phyloP scores from a whole-genome alignment of 92 coral and sea anemone species.

The Ricordea florida region DNA sequence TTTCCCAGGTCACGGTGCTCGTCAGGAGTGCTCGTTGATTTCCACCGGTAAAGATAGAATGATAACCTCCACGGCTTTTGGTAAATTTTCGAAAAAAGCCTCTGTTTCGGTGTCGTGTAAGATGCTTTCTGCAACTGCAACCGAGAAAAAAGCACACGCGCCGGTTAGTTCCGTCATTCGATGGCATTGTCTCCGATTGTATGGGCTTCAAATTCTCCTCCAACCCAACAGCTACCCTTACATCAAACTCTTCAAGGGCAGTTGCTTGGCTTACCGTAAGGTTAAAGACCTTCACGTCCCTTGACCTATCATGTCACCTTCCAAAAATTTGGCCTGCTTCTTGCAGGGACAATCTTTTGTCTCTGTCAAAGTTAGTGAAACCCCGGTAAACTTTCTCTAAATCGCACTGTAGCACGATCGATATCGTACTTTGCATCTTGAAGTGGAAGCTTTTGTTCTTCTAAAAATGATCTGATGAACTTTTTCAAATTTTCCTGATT shows the following conservation, averaged over 20 bases:
- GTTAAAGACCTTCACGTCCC: neutral
- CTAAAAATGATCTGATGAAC: too few species aligned
- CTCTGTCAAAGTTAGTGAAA: neutral
- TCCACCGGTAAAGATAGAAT: conserved; percentile 17
- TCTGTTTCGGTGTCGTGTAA: neutral
- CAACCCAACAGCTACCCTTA: too few species aligned
- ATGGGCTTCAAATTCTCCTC: too few species aligned
- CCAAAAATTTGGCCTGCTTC: neutral
- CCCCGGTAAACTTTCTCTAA: conserved; percentile 21
- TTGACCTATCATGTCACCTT: neutral
- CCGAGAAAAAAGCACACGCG: conserved; percentile 30
- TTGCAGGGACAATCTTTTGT: neutral
- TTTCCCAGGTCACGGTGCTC: neutral
- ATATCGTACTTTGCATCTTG: conserved; percentile 10
- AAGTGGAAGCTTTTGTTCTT: neutral
- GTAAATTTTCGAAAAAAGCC: conserved; percentile 6
- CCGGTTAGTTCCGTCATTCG: conserved; percentile 23
- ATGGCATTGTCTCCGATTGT: too few species aligned
- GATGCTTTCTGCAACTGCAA: conserved; percentile 9
- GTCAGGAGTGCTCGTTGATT: conserved; percentile 26
- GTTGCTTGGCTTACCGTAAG: conserved; percentile 17
- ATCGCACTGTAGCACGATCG: conserved; percentile 1
- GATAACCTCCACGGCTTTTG: neutral
- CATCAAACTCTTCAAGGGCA: neutral
- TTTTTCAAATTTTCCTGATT: too few species aligned